Evolutionary conservation across 2,888 invertebrate species (phyloP).

Genomic region (Apoderus coryli): DNA sequence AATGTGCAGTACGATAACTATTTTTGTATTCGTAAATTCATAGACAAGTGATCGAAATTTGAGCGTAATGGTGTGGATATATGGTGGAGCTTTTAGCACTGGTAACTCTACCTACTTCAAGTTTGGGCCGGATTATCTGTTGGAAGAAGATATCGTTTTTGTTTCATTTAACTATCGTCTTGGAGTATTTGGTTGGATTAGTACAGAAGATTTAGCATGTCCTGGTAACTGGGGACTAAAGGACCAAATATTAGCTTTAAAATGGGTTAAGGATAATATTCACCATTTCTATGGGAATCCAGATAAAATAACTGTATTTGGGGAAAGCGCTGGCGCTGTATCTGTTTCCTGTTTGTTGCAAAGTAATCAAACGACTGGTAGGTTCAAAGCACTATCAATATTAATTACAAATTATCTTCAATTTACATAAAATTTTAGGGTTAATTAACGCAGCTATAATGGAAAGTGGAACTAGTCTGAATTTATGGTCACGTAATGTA

Average conservation of each 20-base stretch:
- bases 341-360: constrained; percentile 19
- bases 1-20: too few relatives aligned
- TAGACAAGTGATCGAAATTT: too few relatives aligned
- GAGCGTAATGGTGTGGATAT: constrained; percentile 20
- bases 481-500: constrained; percentile 19
- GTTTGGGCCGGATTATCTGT: constrained; percentile 17
- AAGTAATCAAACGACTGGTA: constrained; percentile 16
- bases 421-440: constrained; percentile 13
- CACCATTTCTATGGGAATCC: constrained; percentile 19
- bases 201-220: constrained; percentile 17
- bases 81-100: constrained; percentile 19
- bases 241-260: constrained; percentile 20
- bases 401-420: not conserved
- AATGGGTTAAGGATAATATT: constrained; percentile 20
- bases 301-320: constrained; percentile 19
- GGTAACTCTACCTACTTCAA: constrained; percentile 16
- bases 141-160: constrained; percentile 18
- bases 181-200: constrained; percentile 18
- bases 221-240: constrained; percentile 21
- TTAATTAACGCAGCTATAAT: constrained; percentile 21
- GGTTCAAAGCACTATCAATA: not conserved
- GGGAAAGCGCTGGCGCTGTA: constrained; percentile 21
- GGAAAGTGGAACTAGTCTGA: constrained; percentile 20
- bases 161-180: constrained; percentile 20
- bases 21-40: too few relatives aligned